Base-by-base conservation (phyloP, 2,888 invertebrate genomes). In the Drosophila neotestacea region DNA sequence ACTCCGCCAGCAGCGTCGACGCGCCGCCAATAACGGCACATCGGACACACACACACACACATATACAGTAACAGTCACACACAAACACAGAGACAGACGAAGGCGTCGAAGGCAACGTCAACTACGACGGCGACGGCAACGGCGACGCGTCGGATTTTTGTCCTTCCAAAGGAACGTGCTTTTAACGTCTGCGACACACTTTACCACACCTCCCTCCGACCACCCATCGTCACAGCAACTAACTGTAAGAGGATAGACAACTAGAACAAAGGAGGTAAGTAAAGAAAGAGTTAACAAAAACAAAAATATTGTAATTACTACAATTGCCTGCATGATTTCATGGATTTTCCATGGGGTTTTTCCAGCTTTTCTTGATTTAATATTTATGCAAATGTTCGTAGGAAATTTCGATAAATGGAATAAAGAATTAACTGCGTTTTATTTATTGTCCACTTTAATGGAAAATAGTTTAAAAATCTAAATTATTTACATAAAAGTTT, bases 11-110 rank as follows among this genome's bases (percentile, higher is more conserved):
- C 48, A 67, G 71, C 65, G 64, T 47, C 56, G 60, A 59, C 61
- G 70, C 89, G 81, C 70, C 86, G 79, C 77, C 73, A 77, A 77
- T 73, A 78, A 77, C 78, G 81, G 77, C 64, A 73, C 77, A 66
- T 50, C 64, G 69, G 48, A 69, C 70, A 59, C 47, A 67, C 66
- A 77, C 56, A 67, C 63, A 63, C 69, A 64, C 52, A 67, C 32
- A 67, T n/a, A 47, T 30, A 13, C 9, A 22, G 22, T 22, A 22
- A 22, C 22, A 22, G 22, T 22, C 38, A 61, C 55, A 55, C 51
- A 38, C 28, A 61, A 11, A 38, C 13, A 48, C n/a, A 47, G 46
- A 22, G 41, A 44, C 41, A 58, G 46, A 30, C 41, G 59, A 42
- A 58, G 48, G 58, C 46, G 48, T 27, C 38, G 42, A 27, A 32